phyloP scores from a whole-genome alignment of 1,140 invertebrate species.

The Temnothorax longispinosus region DNA sequence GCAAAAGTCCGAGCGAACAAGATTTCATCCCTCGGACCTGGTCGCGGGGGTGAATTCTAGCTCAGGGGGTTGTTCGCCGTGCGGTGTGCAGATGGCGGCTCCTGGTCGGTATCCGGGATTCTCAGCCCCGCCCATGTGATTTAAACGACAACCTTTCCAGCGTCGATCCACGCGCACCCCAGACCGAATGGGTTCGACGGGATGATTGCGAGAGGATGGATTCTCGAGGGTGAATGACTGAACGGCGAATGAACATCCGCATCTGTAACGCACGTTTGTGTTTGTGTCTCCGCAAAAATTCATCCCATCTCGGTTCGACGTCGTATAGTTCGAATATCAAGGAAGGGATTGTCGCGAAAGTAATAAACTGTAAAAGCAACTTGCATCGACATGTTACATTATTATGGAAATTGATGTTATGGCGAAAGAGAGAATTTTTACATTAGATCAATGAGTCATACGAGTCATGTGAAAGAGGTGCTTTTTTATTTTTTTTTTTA shows the following conservation, averaged over 20 bases:
- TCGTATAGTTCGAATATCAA: not conserved
- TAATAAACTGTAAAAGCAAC: not conserved
- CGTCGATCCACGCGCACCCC: not conserved
- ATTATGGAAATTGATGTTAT: constrained; percentile 4
- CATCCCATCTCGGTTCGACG: not conserved
- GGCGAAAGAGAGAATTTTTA: not conserved
- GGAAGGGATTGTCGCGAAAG: not conserved
- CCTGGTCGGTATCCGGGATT: constrained; percentile 65
- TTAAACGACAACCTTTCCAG: constrained; percentile 69
- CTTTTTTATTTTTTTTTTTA: not conserved
- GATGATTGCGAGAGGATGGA: not conserved
- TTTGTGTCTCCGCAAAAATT: not conserved
- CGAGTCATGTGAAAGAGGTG: not conserved
- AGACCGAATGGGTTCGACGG: constrained; percentile 19
- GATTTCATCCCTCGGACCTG: not conserved
- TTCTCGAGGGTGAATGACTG: constrained; percentile 41
- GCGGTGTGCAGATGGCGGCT: constrained; percentile 69
- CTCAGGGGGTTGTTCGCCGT: constrained; percentile 63
- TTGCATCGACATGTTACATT: not conserved
- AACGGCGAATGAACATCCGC: not conserved
- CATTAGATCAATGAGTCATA: not conserved
- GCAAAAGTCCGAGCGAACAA: not conserved
- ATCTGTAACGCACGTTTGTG: not conserved
- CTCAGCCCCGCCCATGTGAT: constrained; percentile 77
- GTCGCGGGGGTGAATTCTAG: constrained; percentile 16